Base-by-base conservation (phyloP, 2,113 vertebrate species). In the Sapayoa aenigma region DNA sequence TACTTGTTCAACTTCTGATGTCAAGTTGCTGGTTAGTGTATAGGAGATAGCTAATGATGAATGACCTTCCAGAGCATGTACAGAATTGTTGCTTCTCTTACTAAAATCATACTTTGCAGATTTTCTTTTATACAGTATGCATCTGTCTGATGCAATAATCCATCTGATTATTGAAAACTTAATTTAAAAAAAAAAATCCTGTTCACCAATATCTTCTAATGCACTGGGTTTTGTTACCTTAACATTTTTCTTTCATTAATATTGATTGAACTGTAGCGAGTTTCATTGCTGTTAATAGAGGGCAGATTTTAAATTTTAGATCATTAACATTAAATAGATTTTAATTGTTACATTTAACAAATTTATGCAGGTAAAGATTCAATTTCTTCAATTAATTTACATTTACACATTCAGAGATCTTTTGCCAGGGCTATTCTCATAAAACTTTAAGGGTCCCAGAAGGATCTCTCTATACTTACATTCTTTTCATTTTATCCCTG, bases 311-410 rank as follows among this genome's bases (percentile, higher is more conserved):
- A 97, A 96, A 96, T 73, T 87, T 84, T 94, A 80, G 68, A 69
- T 96, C 82, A 86, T 91, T 94, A 94, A 80, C 75, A 93, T 93
- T 77, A 95, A 95, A 91, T 89, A 89, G 78, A 89, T 93, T 96
- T 96, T 95, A 97, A 95, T 97, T 94, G 94, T 96, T 96, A 65
- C 66, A 62, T 65, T 59, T 89, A 67, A 68, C 66, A 94, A 87
- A 95, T 96, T 95, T 96, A 93, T 97, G 58, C 94, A 94, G 92
- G 80, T 78, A 94, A 94, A 91, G 69, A 80, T 95, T 95, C 47
- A 68, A 66, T 94, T 93, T 94, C 63, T 93, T 96, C 89, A 89
- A 74, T 95, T 97, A 93, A 84, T 97, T 96, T 93, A 73, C 77
- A 87, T 96, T 95, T 78, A 87, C 71, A 68, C 1, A 9, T 95